Evolutionary conservation across 1,140 invertebrate genomes (phyloP).

Genomic region (Apocrypta bakeri): DNA sequence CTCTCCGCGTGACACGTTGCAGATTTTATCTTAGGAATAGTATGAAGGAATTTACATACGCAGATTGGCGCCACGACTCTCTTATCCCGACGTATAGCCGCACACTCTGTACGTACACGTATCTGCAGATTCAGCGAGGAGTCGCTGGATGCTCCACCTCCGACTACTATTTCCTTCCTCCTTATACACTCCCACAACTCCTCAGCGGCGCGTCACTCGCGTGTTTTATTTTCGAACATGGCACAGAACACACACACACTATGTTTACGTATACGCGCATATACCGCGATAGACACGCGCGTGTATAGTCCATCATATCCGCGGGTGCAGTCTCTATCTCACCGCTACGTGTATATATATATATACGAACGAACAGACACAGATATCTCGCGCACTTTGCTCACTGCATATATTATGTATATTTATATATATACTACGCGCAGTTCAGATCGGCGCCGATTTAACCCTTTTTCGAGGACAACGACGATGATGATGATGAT

Average conservation of each 20-base stretch:
- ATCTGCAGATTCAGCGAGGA: slow-evolving; percentile 19
- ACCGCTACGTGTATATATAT: not conserved
- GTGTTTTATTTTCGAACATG: slow-evolving; percentile 43
- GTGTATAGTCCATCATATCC: not conserved
- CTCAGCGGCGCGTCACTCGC: slow-evolving; percentile 45
- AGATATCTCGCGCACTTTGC: not conserved
- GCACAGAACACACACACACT: slow-evolving; percentile 26
- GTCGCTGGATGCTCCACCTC: not conserved
- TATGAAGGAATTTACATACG: slow-evolving; percentile 46
- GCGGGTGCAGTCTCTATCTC: not conserved
- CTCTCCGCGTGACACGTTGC: slow-evolving; percentile 20
- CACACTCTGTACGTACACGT: not conserved
- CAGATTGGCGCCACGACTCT: slow-evolving; percentile 36
- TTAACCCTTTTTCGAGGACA: slow-evolving; percentile 26
- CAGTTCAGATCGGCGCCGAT: slow-evolving; percentile 30
- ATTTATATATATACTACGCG: not conserved
- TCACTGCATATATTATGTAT: not conserved
- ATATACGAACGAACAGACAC: not conserved
- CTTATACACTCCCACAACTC: slow-evolving; percentile 4
- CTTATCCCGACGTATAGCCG: not conserved
- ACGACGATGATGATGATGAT: slow-evolving; percentile 4
- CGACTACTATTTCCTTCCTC: not conserved
- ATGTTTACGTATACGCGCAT: slow-evolving; percentile 32
- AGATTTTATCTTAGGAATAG: slow-evolving; percentile 47
- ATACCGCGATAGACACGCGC: slow-evolving; percentile 8